These are phyloP conservation scores for Phalanger gymnotis DNA, from an alignment of 2,797 vertebrate genomes.

Conservation along the genomic window DNA sequence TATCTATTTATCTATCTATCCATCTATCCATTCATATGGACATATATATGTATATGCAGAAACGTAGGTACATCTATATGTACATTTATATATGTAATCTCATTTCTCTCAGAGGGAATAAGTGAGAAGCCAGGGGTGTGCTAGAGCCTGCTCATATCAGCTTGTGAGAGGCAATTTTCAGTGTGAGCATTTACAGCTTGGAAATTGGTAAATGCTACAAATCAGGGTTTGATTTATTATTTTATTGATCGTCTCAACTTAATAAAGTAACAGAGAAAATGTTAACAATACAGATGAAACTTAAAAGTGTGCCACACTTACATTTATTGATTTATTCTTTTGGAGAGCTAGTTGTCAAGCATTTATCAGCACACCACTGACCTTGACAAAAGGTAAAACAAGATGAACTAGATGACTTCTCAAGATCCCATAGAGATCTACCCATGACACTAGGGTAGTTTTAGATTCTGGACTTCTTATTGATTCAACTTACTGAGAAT, in stretches of 20 bases:
- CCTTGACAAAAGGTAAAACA: not conserved
- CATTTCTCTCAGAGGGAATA: not conserved
- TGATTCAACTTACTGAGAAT: not conserved
- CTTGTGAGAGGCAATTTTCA: not conserved
- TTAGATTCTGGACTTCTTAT: not conserved
- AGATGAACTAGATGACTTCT: not conserved
- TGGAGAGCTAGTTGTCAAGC: not conserved
- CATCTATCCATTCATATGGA: too few species aligned
- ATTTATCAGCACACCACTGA: not conserved
- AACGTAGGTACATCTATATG: not conserved
- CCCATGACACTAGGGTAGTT: not conserved
- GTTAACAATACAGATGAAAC: not conserved
- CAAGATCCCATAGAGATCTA: not conserved
- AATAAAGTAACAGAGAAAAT: not conserved
- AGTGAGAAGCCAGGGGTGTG: too few species aligned
- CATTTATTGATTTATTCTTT: not conserved
- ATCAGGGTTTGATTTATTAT: not conserved
- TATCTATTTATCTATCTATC: too few species aligned
- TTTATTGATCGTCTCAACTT: not conserved
- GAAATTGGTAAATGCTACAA: not conserved
- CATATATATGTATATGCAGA: not conserved
- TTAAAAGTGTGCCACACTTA: not conserved
- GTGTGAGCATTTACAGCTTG: not conserved
- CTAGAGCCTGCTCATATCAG: not conserved
- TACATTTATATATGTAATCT: not conserved